Percentiles rank a stretch among this genome's conserved stretches.
These are phyloP conservation scores for Acrocera orbiculus DNA, from an alignment of 2,888 invertebrate species.

Conservation along the genomic window DNA sequence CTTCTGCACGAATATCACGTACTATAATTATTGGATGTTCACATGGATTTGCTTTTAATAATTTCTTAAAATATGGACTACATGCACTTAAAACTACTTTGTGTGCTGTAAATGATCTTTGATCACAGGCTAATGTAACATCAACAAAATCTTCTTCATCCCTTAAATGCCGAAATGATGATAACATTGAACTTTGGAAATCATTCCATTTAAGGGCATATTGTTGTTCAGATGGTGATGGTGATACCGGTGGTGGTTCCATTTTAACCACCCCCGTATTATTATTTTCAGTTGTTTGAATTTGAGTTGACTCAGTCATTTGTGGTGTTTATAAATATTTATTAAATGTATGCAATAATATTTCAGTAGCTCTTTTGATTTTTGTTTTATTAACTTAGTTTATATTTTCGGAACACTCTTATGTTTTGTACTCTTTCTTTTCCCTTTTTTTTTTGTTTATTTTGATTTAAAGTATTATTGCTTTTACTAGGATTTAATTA, in stretches of 20 bases:
- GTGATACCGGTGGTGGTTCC: slow-evolving; percentile 34
- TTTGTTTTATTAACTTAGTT: background rate
- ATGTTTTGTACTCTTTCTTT: slow-evolving; percentile 1
- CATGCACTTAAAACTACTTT: slow-evolving; percentile 83
- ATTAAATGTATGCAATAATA: background rate
- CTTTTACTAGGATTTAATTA: too few relatives aligned
- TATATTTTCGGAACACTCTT: background rate
- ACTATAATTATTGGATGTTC: slow-evolving; percentile 80
- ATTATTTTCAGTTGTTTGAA: slow-evolving; percentile 31
- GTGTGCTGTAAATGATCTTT: slow-evolving; percentile 76
- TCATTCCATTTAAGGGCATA: slow-evolving; percentile 91
- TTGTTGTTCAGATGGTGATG: slow-evolving; percentile 53
- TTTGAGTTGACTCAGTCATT: slow-evolving; percentile 33
- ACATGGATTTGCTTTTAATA: slow-evolving; percentile 79
- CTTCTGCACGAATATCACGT: slow-evolving; percentile 67
- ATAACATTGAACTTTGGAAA: slow-evolving; percentile 79
- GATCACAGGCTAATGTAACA: slow-evolving; percentile 82
- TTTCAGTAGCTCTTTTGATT: background rate
- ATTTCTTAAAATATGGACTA: slow-evolving; percentile 77
- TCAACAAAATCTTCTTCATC: slow-evolving; percentile 88
- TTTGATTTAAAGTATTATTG: too few relatives aligned
- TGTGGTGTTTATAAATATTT: slow-evolving; percentile 9
- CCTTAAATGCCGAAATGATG: slow-evolving; percentile 71
- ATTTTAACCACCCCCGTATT: slow-evolving; percentile 32
- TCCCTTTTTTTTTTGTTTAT: background rate